Percentiles rank a stretch among this genome's conserved stretches.
phyloP scores from a whole-genome alignment of 2,888 invertebrate genomes.

The Platypus cylindrus region DNA sequence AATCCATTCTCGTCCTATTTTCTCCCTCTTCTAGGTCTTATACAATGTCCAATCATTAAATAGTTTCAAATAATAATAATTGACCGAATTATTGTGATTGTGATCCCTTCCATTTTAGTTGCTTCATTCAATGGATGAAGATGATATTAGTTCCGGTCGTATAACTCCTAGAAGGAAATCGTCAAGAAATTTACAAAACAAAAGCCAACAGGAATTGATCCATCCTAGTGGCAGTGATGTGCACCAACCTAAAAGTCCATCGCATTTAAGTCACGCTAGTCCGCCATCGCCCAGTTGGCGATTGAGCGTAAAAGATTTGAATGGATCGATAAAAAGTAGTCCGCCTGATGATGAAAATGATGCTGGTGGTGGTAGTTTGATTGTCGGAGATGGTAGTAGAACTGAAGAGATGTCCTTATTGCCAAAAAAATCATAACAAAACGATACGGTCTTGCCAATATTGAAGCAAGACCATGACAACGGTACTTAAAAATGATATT shows the following conservation, averaged over 20 bases:
- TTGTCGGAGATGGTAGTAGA: constrained; percentile 13
- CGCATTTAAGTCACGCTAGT: constrained; percentile 25
- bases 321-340: constrained; percentile 28
- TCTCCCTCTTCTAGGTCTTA: too few species aligned
- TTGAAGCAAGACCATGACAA: constrained; percentile 7
- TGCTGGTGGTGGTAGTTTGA: constrained; percentile 5
- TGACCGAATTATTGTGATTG: too few species aligned
- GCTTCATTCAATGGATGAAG: constrained; percentile 65
- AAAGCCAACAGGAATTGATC: constrained; percentile 13
- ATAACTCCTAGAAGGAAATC: constrained; percentile 27
- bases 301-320: constrained; percentile 24
- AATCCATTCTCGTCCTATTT: too few species aligned
- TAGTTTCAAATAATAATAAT: too few species aligned
- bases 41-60: too few species aligned
- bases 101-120: too few species aligned
- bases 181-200: constrained; percentile 19
- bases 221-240: constrained; percentile 17
- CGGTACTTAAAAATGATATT: constrained; percentile 14
- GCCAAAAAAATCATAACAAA: constrained; percentile 32
- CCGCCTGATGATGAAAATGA: constrained; percentile 21
- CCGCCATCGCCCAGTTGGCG: constrained; percentile 27
- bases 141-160: constrained; percentile 45
- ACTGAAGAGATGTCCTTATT: constrained; percentile 31
- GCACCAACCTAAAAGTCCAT: constrained; percentile 25
- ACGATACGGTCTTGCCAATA: constrained; percentile 14